These are phyloP conservation scores for Pangasianodon hypophthalmus DNA, from an alignment of 2,113 vertebrate genomes.

Conservation along the genomic window DNA sequence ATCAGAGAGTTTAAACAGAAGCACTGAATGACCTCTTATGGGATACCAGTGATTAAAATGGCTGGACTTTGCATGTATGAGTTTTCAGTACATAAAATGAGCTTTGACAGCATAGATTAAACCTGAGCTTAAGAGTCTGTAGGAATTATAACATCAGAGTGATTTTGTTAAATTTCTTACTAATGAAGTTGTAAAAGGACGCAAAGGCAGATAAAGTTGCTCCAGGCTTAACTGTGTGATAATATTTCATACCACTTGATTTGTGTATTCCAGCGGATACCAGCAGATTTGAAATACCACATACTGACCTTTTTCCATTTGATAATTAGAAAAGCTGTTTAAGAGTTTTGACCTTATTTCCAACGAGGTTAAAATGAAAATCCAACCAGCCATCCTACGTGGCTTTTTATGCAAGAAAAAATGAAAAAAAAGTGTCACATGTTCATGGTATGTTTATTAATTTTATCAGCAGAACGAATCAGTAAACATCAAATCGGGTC, in stretches of 20 bases:
- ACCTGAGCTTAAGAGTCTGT: background rate
- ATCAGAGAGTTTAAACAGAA: constrained; percentile 9
- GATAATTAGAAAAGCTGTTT: background rate
- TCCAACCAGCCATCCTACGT: background rate
- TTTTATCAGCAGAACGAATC: background rate
- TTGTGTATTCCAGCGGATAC: background rate
- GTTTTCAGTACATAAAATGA: constrained; percentile 9
- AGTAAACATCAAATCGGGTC: background rate
- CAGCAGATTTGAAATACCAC: background rate
- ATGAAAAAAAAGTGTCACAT: background rate
- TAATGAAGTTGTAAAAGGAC: background rate
- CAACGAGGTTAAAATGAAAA: background rate
- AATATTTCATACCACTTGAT: background rate
- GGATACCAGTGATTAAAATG: background rate
- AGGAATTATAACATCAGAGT: background rate
- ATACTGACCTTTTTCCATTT: background rate
- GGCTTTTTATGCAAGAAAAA: background rate
- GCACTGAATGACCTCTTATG: background rate
- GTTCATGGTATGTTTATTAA: background rate
- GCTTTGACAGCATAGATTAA: constrained; percentile 1
- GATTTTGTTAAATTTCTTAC: background rate
- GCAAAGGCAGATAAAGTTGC: background rate
- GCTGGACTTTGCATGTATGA: background rate
- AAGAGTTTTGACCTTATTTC: background rate
- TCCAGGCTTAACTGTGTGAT: background rate